Evolutionary conservation across 2,888 invertebrate genomes (phyloP), one percentile per base, ranked within the genome.

Genomic region (Heteromyza rotundicornis): DNA sequence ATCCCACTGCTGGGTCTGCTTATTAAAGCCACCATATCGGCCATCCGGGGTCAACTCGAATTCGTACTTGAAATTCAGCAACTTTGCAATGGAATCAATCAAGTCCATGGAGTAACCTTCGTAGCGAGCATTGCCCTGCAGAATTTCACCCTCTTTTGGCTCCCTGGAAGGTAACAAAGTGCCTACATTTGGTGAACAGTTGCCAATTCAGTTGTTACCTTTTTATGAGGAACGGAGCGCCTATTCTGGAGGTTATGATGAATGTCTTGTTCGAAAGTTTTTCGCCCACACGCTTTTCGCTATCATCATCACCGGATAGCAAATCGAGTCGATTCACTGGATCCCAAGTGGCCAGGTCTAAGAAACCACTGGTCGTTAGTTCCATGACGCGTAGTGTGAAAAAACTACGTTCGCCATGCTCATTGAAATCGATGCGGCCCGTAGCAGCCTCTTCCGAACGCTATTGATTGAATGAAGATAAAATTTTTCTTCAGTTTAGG

Each of bases 101-200:
- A 98, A 85, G 82, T 98, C 98, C 77, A 96, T 88, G 3, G 94
- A 92, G 80, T 95, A 98, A 1, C 96, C 96, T 80, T 95, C 92
- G 78, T 89, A 95, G 36, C 90, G 86, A 70, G 89, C 90, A 77
- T 95, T 94, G 0, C 92, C 94, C 40, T 84, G 85, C 16, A 87
- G 75, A 1, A 84, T 77, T 79, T 87, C 85, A 0, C 89, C 90
- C 10, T 87, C 87, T 65, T 85, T 84, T 1, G 87, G 81, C 24
- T 80, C 81, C 56, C 79, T 78, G n/a, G 8, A 49, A 58, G 19
- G n/a, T 35, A 40, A 19, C 50, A 17, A 14, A 51, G n/a, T 23
- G 2, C 12, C 86, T 1, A 90, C 90, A 70, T 89, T 79, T 64
- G 89, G 87, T 35, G 88, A 88, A 1, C 89, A 5, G 92, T 49